These are phyloP conservation scores for Theonella swinhoei DNA, from an alignment of 37 sponge, comb jelly and placozoan species.

Conservation along the genomic window DNA sequence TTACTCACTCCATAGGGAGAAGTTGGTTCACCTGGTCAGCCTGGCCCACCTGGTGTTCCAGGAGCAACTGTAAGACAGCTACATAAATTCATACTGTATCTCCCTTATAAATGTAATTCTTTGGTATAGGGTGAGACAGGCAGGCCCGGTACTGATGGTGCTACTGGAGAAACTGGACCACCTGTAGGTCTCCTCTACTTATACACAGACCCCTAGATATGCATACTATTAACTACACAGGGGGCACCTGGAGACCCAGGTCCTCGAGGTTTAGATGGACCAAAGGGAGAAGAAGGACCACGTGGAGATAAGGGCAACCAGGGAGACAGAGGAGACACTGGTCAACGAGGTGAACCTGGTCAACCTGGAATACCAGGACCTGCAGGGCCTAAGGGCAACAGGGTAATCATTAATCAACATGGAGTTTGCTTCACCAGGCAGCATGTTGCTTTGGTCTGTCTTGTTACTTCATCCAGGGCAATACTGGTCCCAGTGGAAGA, in stretches of 20 bases:
- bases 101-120: background rate
- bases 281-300: conserved; percentile 73
- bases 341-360: conserved; percentile 51
- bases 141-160: conserved; percentile 56
- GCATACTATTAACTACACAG: background rate
- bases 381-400: conserved; percentile 56
- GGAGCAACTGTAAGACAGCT: conserved; percentile 66
- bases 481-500: conserved; percentile 27
- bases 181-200: conserved; percentile 42
- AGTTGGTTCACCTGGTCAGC: conserved; percentile 54
- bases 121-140: conserved; percentile 46
- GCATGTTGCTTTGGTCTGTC: no score
- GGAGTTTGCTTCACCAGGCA: no score
- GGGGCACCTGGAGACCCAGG: conserved; percentile 60
- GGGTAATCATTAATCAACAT: conserved; percentile 19
- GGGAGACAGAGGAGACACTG: conserved; percentile 56
- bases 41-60: conserved; percentile 65
- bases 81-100: background rate
- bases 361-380: conserved; percentile 52
- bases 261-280: conserved; percentile 37
- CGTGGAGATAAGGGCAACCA: conserved; percentile 50
- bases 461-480: no score
- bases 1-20: conserved; percentile 50
- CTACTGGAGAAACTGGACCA: conserved; percentile 55
- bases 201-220: no score